These are phyloP conservation scores for Ataeniobius toweri DNA, from an alignment of 2,797 vertebrate species.

Conservation along the genomic window DNA sequence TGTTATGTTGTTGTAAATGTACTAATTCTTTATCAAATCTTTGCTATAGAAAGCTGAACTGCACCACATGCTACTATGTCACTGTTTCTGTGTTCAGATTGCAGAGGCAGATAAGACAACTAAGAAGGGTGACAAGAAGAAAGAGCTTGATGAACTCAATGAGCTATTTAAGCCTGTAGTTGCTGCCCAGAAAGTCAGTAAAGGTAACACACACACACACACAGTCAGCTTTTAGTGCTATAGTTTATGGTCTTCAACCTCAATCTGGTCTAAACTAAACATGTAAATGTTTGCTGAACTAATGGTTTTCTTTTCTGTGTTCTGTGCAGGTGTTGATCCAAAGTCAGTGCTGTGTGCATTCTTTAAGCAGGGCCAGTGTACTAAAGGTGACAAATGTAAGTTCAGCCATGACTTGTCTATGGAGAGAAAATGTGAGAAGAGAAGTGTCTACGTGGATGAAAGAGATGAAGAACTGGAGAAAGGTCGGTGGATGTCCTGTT, in stretches of 20 bases:
- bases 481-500: slow-evolving; percentile 59
- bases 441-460: slow-evolving; percentile 93
- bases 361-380: slow-evolving; percentile 98
- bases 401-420: slow-evolving; percentile 95
- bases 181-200: slow-evolving; percentile 94
- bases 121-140: slow-evolving; percentile 96
- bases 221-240: no score
- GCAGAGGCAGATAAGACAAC: slow-evolving; percentile 84
- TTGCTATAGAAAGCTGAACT: background rate
- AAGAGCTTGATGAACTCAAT: slow-evolving; percentile 93
- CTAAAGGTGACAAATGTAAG: slow-evolving; percentile 98
- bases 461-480: slow-evolving; percentile 96
- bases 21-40: background rate
- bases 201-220: slow-evolving; percentile 81
- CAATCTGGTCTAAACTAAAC: background rate
- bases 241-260: background rate
- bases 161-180: slow-evolving; percentile 98
- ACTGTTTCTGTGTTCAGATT: slow-evolving; percentile 54
- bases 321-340: slow-evolving; percentile 89
- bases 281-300: background rate
- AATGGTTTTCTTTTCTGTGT: background rate
- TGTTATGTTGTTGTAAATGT: background rate
- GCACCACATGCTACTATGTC: no score
- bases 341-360: slow-evolving; percentile 98
- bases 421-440: slow-evolving; percentile 96